A percentile compares a stretch with the other conserved stretches of the same genome.
These are phyloP conservation scores for Pleuronectes platessa DNA, from an alignment of 2,113 vertebrate genomes.

Conservation along the genomic window DNA sequence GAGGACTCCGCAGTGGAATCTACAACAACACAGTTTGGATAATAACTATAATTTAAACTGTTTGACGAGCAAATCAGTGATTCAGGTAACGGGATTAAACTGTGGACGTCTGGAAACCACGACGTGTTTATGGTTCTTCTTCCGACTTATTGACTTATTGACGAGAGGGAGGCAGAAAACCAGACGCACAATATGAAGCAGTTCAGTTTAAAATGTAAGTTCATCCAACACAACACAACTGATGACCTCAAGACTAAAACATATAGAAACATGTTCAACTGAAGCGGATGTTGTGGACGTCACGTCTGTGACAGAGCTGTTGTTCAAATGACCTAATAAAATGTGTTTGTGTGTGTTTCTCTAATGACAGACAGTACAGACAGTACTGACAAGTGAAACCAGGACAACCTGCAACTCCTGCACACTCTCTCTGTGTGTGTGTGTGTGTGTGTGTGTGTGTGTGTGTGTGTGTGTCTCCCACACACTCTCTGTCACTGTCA, in stretches of 20 bases:
- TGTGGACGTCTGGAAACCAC: neutral
- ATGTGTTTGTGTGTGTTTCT: neutral
- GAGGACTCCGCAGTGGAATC: neutral
- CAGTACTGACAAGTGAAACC: slow-evolving; percentile 12
- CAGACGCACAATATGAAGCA: too few species aligned
- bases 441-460: too few species aligned
- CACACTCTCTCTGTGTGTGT: neutral
- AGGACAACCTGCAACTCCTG: neutral
- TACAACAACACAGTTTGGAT: neutral
- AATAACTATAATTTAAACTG: neutral
- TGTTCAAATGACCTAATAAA: too few species aligned
- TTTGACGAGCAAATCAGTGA: neutral
- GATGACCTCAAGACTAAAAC: neutral
- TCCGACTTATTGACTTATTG: too few species aligned
- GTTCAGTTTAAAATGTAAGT: too few species aligned
- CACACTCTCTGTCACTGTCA: neutral
- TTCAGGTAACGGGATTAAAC: neutral
- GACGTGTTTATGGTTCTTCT: too few species aligned
- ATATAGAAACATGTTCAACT: neutral
- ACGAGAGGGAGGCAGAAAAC: too few species aligned
- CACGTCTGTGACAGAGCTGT: too few species aligned
- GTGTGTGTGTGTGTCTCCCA: too few species aligned
- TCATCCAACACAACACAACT: neutral
- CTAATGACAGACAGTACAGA: slow-evolving; percentile 6
- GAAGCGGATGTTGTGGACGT: neutral